These are phyloP conservation scores for Tipula lateralis DNA, from an alignment of 2,888 invertebrate species.

Conservation along the genomic window DNA sequence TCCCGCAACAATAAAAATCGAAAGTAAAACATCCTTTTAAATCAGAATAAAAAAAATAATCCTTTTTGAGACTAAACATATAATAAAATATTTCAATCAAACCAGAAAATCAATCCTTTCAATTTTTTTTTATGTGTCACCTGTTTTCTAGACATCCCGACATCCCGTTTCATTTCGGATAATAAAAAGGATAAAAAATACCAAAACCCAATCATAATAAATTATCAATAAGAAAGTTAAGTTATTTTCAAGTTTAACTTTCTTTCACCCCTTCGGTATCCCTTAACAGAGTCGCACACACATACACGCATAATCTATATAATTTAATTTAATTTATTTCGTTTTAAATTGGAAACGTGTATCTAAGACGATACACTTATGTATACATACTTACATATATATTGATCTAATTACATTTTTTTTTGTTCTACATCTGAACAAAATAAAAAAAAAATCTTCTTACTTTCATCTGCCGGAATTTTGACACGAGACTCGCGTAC, in stretches of 20 bases:
- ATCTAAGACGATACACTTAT: too few species aligned
- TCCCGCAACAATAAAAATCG: background rate
- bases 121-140: background rate
- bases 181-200: background rate
- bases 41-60: background rate
- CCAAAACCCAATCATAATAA: slow-evolving; percentile 14
- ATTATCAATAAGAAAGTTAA: background rate
- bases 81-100: slow-evolving; percentile 12
- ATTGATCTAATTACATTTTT: slow-evolving; percentile 6
- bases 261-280: background rate
- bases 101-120: background rate
- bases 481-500: slow-evolving; percentile 24
- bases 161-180: background rate
- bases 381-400: background rate
- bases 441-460: background rate
- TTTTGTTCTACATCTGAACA: background rate
- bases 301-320: background rate
- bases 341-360: background rate
- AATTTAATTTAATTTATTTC: slow-evolving; percentile 13
- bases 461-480: background rate
- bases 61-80: background rate
- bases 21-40: background rate
- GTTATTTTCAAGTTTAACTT: slow-evolving; percentile 4
- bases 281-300: background rate
- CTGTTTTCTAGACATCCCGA: background rate